phyloP scores from a whole-genome alignment of 2,797 vertebrate genomes.

The Microctenopoma lineatum region DNA sequence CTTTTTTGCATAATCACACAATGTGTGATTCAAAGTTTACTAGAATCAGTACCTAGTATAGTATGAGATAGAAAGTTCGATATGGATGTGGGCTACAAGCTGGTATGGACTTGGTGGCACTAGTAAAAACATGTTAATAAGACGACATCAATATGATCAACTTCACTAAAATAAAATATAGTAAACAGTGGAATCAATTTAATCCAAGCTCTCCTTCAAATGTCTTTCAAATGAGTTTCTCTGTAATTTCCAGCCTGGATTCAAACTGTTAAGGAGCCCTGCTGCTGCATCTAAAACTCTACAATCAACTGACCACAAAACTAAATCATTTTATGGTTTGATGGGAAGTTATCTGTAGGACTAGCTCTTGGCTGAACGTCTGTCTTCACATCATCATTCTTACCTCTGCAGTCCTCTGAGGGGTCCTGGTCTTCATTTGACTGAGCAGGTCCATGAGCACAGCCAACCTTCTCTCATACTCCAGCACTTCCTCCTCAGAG shows the following conservation, averaged over 20 bases:
- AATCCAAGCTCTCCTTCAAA: too few relatives aligned
- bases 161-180: neutral
- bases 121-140: neutral
- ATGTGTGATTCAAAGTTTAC: too few relatives aligned
- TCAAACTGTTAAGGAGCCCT: too few relatives aligned
- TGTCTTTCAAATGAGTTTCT: too few relatives aligned
- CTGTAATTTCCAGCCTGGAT: too few relatives aligned
- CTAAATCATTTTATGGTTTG: neutral
- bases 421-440: conserved; percentile 69
- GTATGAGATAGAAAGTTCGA: too few relatives aligned
- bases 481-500: conserved; percentile 85
- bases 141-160: neutral
- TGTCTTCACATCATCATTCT: neutral
- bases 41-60: too few relatives aligned
- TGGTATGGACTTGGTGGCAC: neutral
- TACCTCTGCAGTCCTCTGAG: conserved; percentile 65
- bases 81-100: neutral
- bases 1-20: too few relatives aligned
- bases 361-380: neutral
- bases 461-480: conserved; percentile 87
- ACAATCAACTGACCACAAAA: neutral
- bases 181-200: neutral
- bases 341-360: neutral
- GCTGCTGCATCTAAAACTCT: too few relatives aligned
- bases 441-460: conserved; percentile 85